Evolutionary conservation across 2,797 vertebrate genomes (phyloP).

Genomic region (Lithobates sylvaticus): DNA sequence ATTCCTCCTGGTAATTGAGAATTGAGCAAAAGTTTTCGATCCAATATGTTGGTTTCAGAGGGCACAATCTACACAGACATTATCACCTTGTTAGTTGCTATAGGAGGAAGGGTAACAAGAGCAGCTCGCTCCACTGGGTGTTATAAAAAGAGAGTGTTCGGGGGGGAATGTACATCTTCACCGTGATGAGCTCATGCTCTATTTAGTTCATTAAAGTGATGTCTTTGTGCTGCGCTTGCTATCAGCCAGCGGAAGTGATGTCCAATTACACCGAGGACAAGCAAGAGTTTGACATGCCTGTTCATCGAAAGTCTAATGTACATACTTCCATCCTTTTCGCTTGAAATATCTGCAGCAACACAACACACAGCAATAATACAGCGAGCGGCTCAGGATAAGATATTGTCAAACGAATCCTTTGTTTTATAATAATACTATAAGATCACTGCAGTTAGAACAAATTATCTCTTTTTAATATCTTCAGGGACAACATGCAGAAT

Average conservation of each 20-base stretch:
- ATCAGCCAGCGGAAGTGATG: conserved; percentile 49
- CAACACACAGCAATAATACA: neutral
- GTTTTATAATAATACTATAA: neutral
- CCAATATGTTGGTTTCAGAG: conserved; percentile 40
- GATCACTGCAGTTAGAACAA: neutral
- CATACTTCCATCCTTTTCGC: conserved; percentile 1
- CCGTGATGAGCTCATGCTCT: conserved; percentile 52
- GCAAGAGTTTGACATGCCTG: conserved; percentile 35
- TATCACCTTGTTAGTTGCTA: conserved; percentile 48
- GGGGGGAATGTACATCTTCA: conserved; percentile 32
- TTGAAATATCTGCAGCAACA: neutral
- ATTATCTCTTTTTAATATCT: neutral
- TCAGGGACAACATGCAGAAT: too few species aligned
- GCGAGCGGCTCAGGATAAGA: neutral
- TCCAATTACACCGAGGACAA: conserved; percentile 42
- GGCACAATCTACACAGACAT: conserved; percentile 47
- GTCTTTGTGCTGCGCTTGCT: conserved; percentile 42
- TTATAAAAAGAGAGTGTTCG: conserved; percentile 39
- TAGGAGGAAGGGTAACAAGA: conserved; percentile 36
- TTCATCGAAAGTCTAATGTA: conserved; percentile 9
- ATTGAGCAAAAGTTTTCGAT: conserved; percentile 35
- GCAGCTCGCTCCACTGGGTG: conserved; percentile 46
- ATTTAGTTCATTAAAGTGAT: conserved; percentile 51
- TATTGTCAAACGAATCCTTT: neutral
- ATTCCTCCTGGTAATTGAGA: conserved; percentile 39